Conservation (phyloP, 2,113 vertebrate species). For the Egretta garzetta region DNA sequence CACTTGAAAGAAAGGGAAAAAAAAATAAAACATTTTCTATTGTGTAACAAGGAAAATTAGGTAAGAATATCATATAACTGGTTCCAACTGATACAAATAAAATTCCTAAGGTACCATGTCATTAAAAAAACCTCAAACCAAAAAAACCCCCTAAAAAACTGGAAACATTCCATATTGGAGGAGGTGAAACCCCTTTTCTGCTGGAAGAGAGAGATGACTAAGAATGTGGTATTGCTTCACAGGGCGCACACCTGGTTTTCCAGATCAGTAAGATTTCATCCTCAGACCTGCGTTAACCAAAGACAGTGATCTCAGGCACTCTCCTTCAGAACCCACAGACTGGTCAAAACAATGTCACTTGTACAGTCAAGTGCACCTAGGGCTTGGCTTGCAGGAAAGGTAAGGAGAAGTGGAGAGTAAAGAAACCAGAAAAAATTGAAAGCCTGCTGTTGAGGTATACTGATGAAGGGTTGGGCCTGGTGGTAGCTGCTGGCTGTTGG, state of each 20-base stretch:
- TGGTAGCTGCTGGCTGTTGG: background rate
- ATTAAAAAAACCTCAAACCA: background rate
- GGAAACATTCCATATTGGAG: background rate
- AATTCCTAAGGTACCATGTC: background rate
- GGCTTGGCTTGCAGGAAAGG: background rate
- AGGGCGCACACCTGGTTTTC: rapidly evolving
- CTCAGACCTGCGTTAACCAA: background rate
- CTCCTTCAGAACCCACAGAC: background rate
- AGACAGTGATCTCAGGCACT: background rate
- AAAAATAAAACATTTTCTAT: background rate
- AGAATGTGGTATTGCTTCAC: background rate
- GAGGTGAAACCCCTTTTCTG: background rate
- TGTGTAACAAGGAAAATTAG: background rate
- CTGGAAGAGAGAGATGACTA: background rate
- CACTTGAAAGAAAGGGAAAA: slow-evolving; percentile 79
- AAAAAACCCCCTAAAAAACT: background rate
- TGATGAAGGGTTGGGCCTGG: background rate
- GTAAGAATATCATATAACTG: background rate
- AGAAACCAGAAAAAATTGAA: background rate
- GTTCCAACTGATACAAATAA: background rate
- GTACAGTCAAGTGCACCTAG: background rate
- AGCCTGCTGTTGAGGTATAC: background rate
- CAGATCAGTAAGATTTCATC: background rate
- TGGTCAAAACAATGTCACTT: background rate
- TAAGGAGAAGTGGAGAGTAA: background rate